A percentile compares a stretch with the other conserved stretches of the same genome.
Evolutionary conservation across 2,888 invertebrate genomes (phyloP).

Genomic region (Drosophila picticornis): DNA sequence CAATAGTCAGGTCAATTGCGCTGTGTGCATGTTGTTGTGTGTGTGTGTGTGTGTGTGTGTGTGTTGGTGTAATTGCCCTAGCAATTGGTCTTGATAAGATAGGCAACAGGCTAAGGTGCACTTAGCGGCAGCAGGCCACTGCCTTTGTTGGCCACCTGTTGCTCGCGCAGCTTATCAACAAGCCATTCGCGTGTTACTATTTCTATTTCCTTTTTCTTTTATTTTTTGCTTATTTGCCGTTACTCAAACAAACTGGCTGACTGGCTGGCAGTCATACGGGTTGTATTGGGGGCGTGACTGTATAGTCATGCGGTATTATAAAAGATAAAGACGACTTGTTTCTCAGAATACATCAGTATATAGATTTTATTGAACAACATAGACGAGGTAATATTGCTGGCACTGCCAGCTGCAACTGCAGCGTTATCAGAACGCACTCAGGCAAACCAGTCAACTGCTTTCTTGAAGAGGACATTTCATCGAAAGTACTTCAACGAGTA

Average conservation of each 20-base stretch:
- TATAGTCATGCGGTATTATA: constrained; percentile 4
- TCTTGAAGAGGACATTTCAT: neutral
- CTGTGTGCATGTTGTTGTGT: constrained; percentile 14
- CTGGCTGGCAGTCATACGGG: neutral
- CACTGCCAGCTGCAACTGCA: neutral
- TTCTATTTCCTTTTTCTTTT: neutral
- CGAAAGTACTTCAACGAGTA: neutral
- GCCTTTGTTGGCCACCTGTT: constrained; percentile 48
- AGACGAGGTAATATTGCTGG: no score
- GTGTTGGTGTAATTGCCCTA: constrained; percentile 19
- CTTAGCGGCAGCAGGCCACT: constrained; percentile 27
- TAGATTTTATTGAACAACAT: no score
- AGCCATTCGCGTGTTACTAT: constrained; percentile 16
- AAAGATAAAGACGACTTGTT: neutral
- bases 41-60: constrained; percentile 14
- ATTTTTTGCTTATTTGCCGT: constrained; percentile 13
- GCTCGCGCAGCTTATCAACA: constrained; percentile 39
- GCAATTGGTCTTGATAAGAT: constrained; percentile 51
- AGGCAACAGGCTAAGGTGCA: constrained; percentile 31
- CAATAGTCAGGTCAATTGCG: constrained; percentile 9
- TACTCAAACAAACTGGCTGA: neutral
- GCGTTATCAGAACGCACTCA: neutral
- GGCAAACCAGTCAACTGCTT: neutral
- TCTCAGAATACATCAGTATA: neutral
- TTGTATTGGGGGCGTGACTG: constrained; percentile 1